Base-by-base conservation (phyloP, 2,888 invertebrate genomes). In the Oscheius sp. region DNA sequence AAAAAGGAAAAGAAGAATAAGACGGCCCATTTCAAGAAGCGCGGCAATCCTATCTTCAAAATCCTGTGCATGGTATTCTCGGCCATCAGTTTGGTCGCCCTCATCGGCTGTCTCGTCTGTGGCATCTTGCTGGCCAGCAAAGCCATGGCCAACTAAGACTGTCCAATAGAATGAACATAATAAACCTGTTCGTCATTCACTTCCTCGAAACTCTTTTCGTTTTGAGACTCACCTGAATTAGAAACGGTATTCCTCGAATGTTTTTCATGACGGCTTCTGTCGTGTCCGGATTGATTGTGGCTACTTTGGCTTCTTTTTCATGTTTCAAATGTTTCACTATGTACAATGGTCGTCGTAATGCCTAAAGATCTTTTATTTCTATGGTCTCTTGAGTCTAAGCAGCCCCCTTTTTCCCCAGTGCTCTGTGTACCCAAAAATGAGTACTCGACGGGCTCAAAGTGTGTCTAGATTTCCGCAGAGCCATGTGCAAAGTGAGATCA, bases 171-270 rank as follows among this genome's bases (percentile, higher is more conserved):
- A 46, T 46, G 45, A 13, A 53, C 0, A 53, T 13, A 43, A 12
- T 46, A 23, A 35, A 35, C 9, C 35, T 35, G 35, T 35, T 35
- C 35, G 35, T 35, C 35, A 3, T 3, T 9, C 35, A 6, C 35
- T 35, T 3, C 9, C 35, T n/a, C n/a, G n/a, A n/a, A n/a, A n/a
- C n/a, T n/a, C n/a, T n/a, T n/a, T n/a, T 35, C 35, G 5, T 35
- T 35, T 35, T 35, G 35, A 35, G 35, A 35, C 35, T 9, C 35
- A 85, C 85, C 77, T 86, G 86, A 59, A 86, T 87, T 13, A 86
- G 76, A 74, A 80, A 86, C 7, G 86, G 86, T 21, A 86, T 86
- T 9, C 86, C 86, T 53, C 85, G 53, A 2, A 86, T 86, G 58
- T 83, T 84, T 56, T 83, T 84, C 81, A 86, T 85, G 18, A 86